These are phyloP conservation scores for Lepidurus apus DNA, from an alignment of 1,140 invertebrate genomes.

Conservation along the genomic window DNA sequence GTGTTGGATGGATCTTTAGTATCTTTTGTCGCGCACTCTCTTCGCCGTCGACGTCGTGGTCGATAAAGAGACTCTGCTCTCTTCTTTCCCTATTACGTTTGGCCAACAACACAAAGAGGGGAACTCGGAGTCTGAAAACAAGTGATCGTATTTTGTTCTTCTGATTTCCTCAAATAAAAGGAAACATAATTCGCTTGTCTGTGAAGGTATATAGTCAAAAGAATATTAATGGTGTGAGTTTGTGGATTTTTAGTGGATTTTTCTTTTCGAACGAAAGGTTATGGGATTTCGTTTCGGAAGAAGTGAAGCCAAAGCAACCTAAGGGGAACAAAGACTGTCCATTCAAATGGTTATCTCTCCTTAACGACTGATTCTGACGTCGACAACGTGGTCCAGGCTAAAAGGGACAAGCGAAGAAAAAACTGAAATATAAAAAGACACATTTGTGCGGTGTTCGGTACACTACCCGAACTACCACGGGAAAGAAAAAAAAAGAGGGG, in stretches of 20 bases:
- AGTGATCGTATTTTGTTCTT: not conserved
- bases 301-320: not conserved
- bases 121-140: not conserved
- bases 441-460: not conserved
- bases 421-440: not conserved
- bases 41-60: not conserved
- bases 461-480: not conserved
- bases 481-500: not conserved
- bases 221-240: too few species aligned
- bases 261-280: too few species aligned
- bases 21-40: not conserved
- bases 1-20: too few species aligned
- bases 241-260: too few species aligned
- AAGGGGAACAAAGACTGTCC: not conserved
- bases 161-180: not conserved
- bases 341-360: slow-evolving; percentile 4
- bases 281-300: not conserved
- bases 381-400: not conserved
- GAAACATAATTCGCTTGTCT: not conserved
- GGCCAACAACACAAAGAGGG: not conserved
- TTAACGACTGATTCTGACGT: not conserved
- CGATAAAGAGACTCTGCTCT: not conserved
- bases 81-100: not conserved
- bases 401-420: slow-evolving; percentile 16
- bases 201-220: not conserved